phyloP scores from a whole-genome alignment of 2,113 vertebrate genomes.

The Protobothrops mucrosquamatus region DNA sequence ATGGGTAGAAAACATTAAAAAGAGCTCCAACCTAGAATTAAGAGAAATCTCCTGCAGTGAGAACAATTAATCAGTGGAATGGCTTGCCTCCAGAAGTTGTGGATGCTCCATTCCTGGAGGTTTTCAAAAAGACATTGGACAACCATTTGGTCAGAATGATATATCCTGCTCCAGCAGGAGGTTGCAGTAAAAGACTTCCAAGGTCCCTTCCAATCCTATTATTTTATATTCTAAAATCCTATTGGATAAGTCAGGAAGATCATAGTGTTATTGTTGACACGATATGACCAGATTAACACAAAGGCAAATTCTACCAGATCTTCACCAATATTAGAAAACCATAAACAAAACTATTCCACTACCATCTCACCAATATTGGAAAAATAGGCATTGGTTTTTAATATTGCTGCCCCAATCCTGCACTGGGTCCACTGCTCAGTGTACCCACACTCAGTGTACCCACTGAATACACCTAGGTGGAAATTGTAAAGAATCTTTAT shows the following conservation, averaged over 20 bases:
- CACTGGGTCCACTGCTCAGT: too few species aligned
- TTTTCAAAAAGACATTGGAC: not conserved
- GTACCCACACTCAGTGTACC: too few species aligned
- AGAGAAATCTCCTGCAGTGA: too few species aligned
- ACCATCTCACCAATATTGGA: not conserved
- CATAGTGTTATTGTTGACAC: not conserved
- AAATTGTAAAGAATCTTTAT: too few species aligned
- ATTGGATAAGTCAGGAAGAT: not conserved
- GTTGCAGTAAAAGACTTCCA: not conserved
- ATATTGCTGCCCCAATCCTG: too few species aligned
- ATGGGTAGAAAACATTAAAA: not conserved
- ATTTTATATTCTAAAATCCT: not conserved
- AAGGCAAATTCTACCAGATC: not conserved
- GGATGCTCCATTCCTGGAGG: too few species aligned
- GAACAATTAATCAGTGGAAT: too few species aligned
- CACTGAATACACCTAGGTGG: too few species aligned
- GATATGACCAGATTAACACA: not conserved
- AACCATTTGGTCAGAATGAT: not conserved
- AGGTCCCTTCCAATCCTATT: not conserved
- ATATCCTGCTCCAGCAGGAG: not conserved
- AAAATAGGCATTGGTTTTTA: not conserved
- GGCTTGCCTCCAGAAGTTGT: too few species aligned
- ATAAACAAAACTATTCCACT: not conserved
- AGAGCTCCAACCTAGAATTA: not conserved
- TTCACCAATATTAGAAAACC: not conserved